Conservation (phyloP, 2,888 invertebrate genomes). For the Teleogryllus oceanicus region DNA sequence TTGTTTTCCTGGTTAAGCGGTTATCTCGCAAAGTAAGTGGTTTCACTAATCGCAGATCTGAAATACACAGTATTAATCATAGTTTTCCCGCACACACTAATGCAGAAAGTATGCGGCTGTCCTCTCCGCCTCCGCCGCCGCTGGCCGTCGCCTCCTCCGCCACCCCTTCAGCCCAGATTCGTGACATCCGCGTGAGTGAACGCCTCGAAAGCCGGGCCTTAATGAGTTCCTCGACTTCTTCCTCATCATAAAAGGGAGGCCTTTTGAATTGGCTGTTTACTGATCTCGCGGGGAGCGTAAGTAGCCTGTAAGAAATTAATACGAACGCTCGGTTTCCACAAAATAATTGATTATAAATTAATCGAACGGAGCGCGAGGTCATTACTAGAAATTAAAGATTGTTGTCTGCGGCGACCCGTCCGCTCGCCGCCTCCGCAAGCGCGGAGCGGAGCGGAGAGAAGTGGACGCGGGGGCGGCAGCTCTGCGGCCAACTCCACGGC, state of each 20-base stretch:
- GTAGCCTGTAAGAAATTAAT: not conserved
- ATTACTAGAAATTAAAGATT: conserved; percentile 8
- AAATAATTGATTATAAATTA: conserved; percentile 18
- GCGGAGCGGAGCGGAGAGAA: no score
- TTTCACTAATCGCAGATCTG: not conserved
- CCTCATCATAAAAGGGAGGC: not conserved
- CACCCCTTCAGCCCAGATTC: no score
- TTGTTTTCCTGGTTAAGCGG: not conserved
- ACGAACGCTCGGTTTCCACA: conserved; percentile 7
- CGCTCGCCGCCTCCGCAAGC: not conserved
- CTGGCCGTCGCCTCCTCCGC: no score
- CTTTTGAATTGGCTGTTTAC: not conserved
- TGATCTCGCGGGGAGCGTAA: not conserved
- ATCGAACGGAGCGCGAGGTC: not conserved
- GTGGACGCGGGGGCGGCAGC: no score
- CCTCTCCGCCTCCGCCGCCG: no score
- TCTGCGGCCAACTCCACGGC: no score
- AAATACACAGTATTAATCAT: not conserved
- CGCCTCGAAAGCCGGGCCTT: not conserved
- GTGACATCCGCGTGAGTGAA: not conserved
- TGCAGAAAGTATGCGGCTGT: no score
- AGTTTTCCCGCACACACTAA: not conserved
- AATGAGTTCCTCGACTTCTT: not conserved
- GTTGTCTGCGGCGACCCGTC: not conserved
- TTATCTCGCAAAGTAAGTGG: not conserved